Base-by-base conservation (phyloP, 1,140 invertebrate species). In the Nasonia longicornis region DNA sequence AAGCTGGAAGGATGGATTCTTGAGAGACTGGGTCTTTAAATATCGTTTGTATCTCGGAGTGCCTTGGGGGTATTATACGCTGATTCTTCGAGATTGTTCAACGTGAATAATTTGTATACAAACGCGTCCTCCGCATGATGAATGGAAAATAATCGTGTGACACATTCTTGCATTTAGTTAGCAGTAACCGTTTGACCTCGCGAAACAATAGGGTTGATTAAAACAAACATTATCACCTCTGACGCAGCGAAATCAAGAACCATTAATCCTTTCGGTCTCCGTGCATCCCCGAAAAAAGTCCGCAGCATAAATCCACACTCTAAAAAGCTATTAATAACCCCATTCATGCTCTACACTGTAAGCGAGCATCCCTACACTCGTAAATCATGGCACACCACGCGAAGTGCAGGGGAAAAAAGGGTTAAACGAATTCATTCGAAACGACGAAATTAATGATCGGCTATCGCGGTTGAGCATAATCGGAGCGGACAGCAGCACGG, bases 371-470 rank as follows among this genome's bases (percentile, higher is more conserved):
- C 52, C 52, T n/a, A 0, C 1, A 58, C 4, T 20, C 20, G 52
- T 48, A 4, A 48, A 48, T 48, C 45, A 48, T 8, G 45, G 14
- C 11, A 31, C 66, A 29, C 4, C 45, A 16, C 45, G 45, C 45
- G 14, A 16, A 14, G 31, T 29, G 35, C 12, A 29, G 29, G 11
- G 10, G 14, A 42, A 42, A 71, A 71, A 71, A 71, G 70, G 70
- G 70, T 71, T 71, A 71, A 71, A n/a, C 70, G 22, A 45, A 72
- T 48, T 26, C 38, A 48, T 72, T 72, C 8, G 38, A 29, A 7
- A 26, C 6, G 12, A 48, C 22, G 48, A 72, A 72, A 73, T 73
- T 73, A 48, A 73, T 73, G 71, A 45, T 73, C 38, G 16, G 14
- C 45, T 26, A 26, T 48, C 45, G 45, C 14, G 52, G 12, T 58